Evolutionary conservation across 2,797 vertebrate species (phyloP), one percentile per base, ranked within the genome.

Genomic region (Hyperoplus lanceolatus): DNA sequence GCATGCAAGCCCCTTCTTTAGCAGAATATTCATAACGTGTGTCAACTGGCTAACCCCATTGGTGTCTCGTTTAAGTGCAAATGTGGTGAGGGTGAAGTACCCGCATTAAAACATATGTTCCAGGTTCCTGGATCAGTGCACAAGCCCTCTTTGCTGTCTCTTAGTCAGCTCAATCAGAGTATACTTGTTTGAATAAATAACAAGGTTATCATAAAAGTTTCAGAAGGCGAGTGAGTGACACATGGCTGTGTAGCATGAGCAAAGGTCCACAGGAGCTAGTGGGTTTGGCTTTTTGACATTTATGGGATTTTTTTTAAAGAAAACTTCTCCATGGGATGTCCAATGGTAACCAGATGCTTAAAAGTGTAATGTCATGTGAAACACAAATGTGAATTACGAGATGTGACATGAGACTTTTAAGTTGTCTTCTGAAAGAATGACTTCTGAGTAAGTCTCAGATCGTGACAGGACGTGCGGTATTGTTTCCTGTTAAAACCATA

Each of bases 131-230:
- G n/a, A 57, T 79, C 63, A 59, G 29, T 50, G 56, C 42, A 62
- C 74, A 56, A 56, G 53, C 43, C 46, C 16, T 43, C 53, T 73
- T 38, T 65, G 48, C 63, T 43, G 68, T 64, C 54, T 65, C 56
- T 65, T 71, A 73, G 56, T 73, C 49, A 48, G 50, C 73, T 79
- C 65, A 86, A 80, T 79, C 82, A 42, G 18, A 38, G 48, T 36
- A 77, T 65, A 67, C 69, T 68, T 8, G 5, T 59, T 51, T 90
- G 79, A 89, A 88, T 90, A 87, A 92, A 93, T 91, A 53, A 90
- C 39, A 46, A 53, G 57, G 74, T 92, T 87, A 65, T 29, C 66
- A 91, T 92, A 18, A 90, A 90, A 89, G 53, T 92, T 94, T 86
- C 80, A 93, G 85, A 84, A 55, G 81, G 55, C 39, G 43, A 64